Conservation (phyloP, 2,888 invertebrate genomes). For the Pantelozetes paolii region DNA sequence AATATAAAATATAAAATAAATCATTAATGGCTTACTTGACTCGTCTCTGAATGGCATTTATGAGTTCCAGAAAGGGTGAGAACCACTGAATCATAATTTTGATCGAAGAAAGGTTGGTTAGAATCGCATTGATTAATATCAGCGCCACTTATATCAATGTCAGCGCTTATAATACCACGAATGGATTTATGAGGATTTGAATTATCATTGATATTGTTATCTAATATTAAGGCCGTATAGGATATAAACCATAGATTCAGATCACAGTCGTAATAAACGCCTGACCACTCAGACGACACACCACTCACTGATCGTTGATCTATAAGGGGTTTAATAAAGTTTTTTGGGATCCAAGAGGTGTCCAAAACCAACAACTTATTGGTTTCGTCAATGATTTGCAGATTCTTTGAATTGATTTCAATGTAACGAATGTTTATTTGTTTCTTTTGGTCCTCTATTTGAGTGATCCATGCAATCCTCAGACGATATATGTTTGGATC, state of each 20-base stretch:
- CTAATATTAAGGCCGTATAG: slow-evolving; percentile 62
- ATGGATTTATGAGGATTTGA: slow-evolving; percentile 29
- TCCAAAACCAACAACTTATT: slow-evolving; percentile 1
- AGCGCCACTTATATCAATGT: slow-evolving; percentile 53
- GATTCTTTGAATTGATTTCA: slow-evolving; percentile 20
- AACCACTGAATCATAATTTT: slow-evolving; percentile 27
- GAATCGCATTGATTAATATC: slow-evolving; percentile 72
- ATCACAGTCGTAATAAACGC: slow-evolving; percentile 79
- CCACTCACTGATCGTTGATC: neutral
- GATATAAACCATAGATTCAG: slow-evolving; percentile 75
- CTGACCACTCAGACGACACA: slow-evolving; percentile 63
- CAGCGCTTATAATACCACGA: slow-evolving; percentile 49
- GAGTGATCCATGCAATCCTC: slow-evolving; percentile 22
- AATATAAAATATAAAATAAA: no score
- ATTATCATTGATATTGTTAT: slow-evolving; percentile 26
- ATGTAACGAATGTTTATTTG: slow-evolving; percentile 10
- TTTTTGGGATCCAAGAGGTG: slow-evolving; percentile 29
- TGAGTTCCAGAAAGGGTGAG: slow-evolving; percentile 74
- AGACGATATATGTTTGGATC: slow-evolving; percentile 39
- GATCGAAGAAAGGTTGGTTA: slow-evolving; percentile 24
- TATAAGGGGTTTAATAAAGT: neutral
- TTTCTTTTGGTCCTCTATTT: neutral
- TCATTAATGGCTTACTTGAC: no score
- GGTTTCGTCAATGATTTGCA: neutral
- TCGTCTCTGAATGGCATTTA: slow-evolving; percentile 77